Evolutionary conservation across 2,113 vertebrate species (phyloP).

Genomic region (Saccopteryx leptura): DNA sequence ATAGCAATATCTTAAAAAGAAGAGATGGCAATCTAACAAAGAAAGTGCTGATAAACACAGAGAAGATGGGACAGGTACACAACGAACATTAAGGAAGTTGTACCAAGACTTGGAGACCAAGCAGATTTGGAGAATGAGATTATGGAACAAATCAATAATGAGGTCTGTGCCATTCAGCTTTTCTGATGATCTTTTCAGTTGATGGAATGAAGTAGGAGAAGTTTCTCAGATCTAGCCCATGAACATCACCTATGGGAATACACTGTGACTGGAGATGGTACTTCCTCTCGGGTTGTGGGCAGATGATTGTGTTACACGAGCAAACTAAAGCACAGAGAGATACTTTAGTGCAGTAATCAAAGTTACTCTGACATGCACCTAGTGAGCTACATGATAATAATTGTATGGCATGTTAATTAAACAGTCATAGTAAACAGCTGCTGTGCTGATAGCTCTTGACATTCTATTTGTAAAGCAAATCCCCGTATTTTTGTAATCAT

Average conservation of each 20-base stretch:
- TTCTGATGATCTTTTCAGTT: neutral
- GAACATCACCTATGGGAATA: neutral
- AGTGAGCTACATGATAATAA: neutral
- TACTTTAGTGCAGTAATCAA: neutral
- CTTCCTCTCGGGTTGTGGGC: neutral
- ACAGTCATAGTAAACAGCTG: neutral
- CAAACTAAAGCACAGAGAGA: neutral
- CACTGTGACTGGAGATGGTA: neutral
- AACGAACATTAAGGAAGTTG: neutral
- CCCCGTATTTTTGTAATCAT: neutral
- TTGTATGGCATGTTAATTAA: neutral
- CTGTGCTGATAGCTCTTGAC: neutral
- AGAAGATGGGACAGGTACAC: neutral
- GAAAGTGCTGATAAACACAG: neutral
- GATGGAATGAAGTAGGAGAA: neutral
- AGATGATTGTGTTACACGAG: neutral
- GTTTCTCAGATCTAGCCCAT: neutral
- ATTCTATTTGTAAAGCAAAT: slow-evolving; percentile 21
- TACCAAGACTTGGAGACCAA: neutral
- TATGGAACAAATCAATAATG: fast-evolving
- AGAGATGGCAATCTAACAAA: neutral
- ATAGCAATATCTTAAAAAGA: neutral
- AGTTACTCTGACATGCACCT: neutral
- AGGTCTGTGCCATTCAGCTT: neutral
- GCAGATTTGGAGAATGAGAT: neutral